These are phyloP conservation scores for Pantherophis vulpinus DNA, from an alignment of 2,797 vertebrate genomes.

Conservation along the genomic window DNA sequence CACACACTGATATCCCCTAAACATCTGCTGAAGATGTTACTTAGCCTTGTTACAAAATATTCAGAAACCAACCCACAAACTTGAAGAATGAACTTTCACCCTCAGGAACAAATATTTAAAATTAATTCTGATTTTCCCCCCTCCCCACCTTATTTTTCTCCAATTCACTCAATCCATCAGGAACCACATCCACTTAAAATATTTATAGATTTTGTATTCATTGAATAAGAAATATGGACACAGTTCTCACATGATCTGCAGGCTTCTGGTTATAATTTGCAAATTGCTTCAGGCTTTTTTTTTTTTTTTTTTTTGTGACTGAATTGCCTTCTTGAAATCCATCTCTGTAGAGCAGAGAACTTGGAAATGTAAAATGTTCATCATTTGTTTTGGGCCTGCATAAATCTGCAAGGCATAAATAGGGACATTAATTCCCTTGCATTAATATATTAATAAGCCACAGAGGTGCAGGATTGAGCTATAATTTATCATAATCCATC, in stretches of 20 bases:
- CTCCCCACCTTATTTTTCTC: conserved; percentile 25
- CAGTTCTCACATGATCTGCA: conserved; percentile 28
- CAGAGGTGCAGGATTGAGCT: conserved; percentile 9
- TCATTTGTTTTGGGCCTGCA: conserved; percentile 29
- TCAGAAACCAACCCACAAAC: no score
- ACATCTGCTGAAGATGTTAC: no score
- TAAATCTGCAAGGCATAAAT: conserved; percentile 1
- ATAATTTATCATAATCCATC: conserved; percentile 37
- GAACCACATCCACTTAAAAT: conserved; percentile 51
- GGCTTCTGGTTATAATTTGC: conserved; percentile 31
- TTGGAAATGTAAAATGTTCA: conserved; percentile 2
- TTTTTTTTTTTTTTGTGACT: not conserved
- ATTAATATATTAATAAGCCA: conserved; percentile 40
- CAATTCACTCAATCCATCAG: conserved; percentile 48
- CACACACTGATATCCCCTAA: no score
- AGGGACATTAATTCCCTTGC: conserved; percentile 46
- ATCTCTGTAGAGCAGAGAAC: not conserved
- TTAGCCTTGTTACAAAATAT: no score
- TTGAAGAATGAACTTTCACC: no score
- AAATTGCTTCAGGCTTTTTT: not conserved
- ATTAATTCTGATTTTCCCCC: conserved; percentile 44
- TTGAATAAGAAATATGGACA: conserved; percentile 46
- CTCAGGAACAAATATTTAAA: conserved; percentile 36
- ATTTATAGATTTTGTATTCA: conserved; percentile 48
- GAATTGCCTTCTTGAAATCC: conserved; percentile 11